These are phyloP conservation scores for Aphodius granarius DNA, from an alignment of 2,888 invertebrate genomes.

Conservation along the genomic window DNA sequence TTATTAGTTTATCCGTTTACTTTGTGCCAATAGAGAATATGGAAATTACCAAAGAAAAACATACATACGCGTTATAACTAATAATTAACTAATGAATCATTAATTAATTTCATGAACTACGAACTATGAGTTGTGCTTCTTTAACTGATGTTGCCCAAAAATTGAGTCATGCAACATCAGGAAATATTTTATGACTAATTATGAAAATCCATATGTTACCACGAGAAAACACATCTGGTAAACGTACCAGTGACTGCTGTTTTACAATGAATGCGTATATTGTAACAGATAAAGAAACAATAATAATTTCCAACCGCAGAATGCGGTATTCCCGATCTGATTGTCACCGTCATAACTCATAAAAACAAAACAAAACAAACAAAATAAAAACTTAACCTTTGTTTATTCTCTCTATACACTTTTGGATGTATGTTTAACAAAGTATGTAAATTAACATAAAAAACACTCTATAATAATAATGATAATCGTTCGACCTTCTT, in stretches of 20 bases:
- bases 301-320: not conserved
- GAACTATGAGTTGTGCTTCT: too few relatives aligned
- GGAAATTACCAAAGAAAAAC: too few relatives aligned
- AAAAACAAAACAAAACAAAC: not conserved
- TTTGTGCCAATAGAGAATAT: too few relatives aligned
- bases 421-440: not conserved
- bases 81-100: too few relatives aligned
- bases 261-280: not conserved
- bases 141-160: too few relatives aligned
- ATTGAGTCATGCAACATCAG: not conserved
- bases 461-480: not conserved
- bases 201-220: not conserved
- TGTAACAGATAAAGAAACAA: not conserved
- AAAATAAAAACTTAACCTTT: not conserved
- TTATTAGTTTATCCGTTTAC: too few relatives aligned
- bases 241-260: not conserved
- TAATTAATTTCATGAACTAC: too few relatives aligned
- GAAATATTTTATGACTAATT: not conserved
- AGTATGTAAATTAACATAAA: not conserved
- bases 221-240: not conserved
- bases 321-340: not conserved
- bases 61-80: too few relatives aligned
- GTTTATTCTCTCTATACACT: not conserved
- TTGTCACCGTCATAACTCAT: not conserved
- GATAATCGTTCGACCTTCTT: not conserved